phyloP scores from a whole-genome alignment of 1,140 invertebrate genomes.

The Phenacoccus solenopsis region DNA sequence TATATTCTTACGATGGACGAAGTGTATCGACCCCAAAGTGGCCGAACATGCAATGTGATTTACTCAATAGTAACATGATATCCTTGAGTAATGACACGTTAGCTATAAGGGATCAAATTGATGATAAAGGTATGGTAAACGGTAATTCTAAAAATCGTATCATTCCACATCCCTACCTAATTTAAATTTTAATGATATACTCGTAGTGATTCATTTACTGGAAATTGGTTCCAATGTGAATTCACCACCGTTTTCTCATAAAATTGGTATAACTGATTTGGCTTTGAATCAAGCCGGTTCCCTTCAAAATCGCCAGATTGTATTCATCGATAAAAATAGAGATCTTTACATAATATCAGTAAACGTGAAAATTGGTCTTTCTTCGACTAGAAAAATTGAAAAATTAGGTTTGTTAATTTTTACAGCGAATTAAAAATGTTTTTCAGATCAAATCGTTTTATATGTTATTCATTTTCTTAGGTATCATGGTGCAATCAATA shows the following conservation, averaged over 20 bases:
- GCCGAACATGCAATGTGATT: conserved; percentile 52
- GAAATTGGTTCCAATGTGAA: conserved; percentile 62
- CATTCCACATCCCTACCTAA: no score
- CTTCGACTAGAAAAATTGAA: conserved; percentile 38
- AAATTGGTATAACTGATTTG: conserved; percentile 51
- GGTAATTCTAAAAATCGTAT: no score
- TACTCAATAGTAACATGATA: conserved; percentile 46
- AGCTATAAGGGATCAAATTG: conserved; percentile 65
- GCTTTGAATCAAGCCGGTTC: conserved; percentile 65
- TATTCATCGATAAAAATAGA: conserved; percentile 66
- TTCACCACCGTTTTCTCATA: conserved; percentile 44
- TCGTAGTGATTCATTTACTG: conserved; percentile 71
- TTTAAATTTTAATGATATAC: no score
- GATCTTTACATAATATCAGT: conserved; percentile 65
- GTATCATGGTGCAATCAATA: conserved; percentile 62
- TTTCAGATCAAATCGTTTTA: background rate
- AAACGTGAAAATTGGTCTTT: conserved; percentile 41
- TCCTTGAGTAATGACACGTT: conserved; percentile 71
- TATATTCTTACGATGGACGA: conserved; percentile 83
- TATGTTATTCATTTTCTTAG: conserved; percentile 33
- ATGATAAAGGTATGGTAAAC: conserved; percentile 63
- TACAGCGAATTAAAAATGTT: background rate
- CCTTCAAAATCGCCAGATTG: conserved; percentile 52
- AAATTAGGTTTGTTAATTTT: conserved; percentile 51
- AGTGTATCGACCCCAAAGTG: conserved; percentile 63